phyloP scores from a whole-genome alignment of 2,888 invertebrate species.

The Cephus pulcher region DNA sequence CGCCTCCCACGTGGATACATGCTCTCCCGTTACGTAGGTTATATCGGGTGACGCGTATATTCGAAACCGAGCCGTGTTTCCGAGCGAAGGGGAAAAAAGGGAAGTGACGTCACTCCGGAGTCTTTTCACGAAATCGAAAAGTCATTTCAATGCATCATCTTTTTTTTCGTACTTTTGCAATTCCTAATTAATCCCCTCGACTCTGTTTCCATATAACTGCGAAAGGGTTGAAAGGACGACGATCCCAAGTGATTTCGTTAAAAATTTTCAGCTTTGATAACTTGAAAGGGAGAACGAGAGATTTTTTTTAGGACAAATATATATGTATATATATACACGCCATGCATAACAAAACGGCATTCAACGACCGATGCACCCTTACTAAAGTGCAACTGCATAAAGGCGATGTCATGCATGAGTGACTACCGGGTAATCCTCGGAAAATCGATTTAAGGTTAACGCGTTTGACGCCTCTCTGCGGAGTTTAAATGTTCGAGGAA shows the following conservation, averaged over 20 bases:
- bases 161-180: neutral
- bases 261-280: neutral
- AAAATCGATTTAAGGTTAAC: neutral
- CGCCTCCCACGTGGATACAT: neutral
- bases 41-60: neutral
- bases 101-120: neutral
- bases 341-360: neutral
- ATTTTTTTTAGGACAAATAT: neutral
- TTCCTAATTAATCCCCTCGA: neutral
- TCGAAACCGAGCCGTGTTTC: neutral
- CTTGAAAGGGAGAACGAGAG: neutral
- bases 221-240: neutral
- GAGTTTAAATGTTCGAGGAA: neutral
- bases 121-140: neutral
- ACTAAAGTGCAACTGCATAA: neutral
- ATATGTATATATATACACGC: neutral
- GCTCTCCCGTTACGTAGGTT: neutral
- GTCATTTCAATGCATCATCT: neutral
- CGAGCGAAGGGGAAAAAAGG: neutral
- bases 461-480: neutral
- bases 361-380: neutral
- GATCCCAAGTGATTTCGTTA: neutral
- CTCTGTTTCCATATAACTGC: neutral
- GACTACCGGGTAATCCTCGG: neutral
- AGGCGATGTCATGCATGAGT: neutral